phyloP scores from a whole-genome alignment of 2,797 vertebrate genomes.

The Hipposideros larvatus region DNA sequence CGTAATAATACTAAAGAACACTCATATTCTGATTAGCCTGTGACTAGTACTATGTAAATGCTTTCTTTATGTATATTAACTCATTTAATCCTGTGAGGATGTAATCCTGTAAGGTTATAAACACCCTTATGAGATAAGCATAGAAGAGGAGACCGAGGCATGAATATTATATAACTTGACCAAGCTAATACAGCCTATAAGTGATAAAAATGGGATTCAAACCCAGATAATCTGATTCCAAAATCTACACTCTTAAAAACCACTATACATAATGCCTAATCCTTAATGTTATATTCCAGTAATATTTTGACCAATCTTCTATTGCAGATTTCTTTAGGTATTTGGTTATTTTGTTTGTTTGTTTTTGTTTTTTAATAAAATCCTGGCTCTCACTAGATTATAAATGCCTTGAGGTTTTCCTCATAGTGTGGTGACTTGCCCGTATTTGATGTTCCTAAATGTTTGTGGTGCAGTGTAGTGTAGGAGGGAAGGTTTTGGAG shows the following conservation, averaged over 20 bases:
- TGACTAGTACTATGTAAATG: not conserved
- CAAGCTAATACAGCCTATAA: not conserved
- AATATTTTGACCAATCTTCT: not conserved
- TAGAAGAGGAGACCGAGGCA: not conserved
- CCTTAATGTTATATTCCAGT: not conserved
- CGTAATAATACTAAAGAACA: not conserved
- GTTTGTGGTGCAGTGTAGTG: not conserved
- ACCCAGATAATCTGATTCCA: not conserved
- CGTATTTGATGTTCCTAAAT: not conserved
- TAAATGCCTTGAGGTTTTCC: not conserved
- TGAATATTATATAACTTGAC: not conserved
- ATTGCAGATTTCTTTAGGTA: not conserved
- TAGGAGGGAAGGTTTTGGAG: not conserved
- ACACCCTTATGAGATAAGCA: not conserved
- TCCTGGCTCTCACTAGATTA: not conserved
- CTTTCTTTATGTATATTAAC: not conserved
- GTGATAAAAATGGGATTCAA: not conserved
- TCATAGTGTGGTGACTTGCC: not conserved
- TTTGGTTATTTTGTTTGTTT: not conserved
- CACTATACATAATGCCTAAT: fast-evolving
- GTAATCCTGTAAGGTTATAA: not conserved
- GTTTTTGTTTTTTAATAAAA: not conserved
- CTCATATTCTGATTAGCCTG: not conserved
- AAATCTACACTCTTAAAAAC: not conserved
- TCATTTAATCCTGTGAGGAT: not conserved